phyloP scores from a whole-genome alignment of 2,113 vertebrate genomes.

The Dasypus novemcinctus region DNA sequence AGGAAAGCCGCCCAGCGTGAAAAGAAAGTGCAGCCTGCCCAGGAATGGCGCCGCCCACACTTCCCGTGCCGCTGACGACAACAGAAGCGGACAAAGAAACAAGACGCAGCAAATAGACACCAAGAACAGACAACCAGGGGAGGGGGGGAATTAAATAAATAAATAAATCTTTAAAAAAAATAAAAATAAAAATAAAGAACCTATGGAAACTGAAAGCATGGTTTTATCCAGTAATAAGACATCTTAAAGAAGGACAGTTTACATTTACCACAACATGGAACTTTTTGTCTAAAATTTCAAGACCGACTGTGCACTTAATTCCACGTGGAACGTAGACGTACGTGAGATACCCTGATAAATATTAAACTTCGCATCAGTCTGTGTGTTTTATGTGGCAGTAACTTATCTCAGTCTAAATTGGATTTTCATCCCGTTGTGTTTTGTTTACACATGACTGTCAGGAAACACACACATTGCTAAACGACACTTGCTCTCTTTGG shows the following conservation, averaged over 20 bases:
- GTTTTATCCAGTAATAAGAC: not conserved
- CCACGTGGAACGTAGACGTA: not conserved
- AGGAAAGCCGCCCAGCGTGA: too few species aligned
- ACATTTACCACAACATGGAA: not conserved
- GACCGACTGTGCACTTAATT: not conserved
- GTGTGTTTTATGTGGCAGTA: not conserved
- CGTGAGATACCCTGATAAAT: not conserved
- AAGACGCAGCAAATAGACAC: too few species aligned
- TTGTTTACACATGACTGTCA: not conserved
- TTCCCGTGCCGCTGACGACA: too few species aligned
- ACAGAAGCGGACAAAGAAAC: too few species aligned
- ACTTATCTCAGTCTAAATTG: not conserved
- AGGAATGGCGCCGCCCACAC: too few species aligned
- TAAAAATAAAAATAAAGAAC: too few species aligned
- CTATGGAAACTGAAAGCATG: not conserved
- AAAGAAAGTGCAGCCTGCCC: too few species aligned
- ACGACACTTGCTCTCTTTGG: not conserved
- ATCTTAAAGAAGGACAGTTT: not conserved
- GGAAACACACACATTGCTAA: not conserved
- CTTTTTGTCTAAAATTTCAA: not conserved
- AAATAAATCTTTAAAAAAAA: too few species aligned
- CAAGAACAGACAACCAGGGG: too few species aligned
- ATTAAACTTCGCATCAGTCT: not conserved
- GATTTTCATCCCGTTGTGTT: not conserved
- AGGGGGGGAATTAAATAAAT: too few species aligned